Conservation (phyloP, 2,113 vertebrate genomes). For the Proteles cristata region DNA sequence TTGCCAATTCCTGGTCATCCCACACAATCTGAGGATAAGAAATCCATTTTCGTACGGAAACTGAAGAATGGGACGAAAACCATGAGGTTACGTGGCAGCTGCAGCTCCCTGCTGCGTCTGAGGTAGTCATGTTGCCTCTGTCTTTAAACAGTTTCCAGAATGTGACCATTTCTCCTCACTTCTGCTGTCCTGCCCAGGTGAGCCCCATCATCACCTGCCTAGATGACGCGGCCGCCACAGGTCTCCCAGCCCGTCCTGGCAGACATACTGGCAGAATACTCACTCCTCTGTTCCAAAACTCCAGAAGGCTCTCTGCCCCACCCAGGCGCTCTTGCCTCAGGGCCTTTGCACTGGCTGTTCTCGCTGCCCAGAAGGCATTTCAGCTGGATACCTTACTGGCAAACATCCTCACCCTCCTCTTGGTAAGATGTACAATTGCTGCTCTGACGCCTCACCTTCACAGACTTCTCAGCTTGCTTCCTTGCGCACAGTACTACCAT, state of each 20-base stretch:
- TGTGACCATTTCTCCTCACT: background rate
- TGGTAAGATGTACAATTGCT: background rate
- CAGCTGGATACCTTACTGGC: background rate
- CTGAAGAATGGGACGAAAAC: background rate
- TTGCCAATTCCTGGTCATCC: background rate
- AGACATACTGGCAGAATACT: background rate
- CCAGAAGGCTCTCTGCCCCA: background rate
- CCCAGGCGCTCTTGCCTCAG: background rate
- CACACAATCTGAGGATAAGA: background rate
- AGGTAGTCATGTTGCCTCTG: background rate
- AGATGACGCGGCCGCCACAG: background rate
- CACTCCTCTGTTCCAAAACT: background rate
- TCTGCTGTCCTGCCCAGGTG: background rate
- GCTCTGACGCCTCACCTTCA: background rate
- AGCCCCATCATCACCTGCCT: background rate
- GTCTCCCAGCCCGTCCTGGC: background rate
- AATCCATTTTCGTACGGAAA: background rate
- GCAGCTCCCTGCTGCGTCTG: background rate
- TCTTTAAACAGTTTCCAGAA: background rate
- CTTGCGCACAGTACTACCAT: background rate
- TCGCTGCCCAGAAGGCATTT: background rate
- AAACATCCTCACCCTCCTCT: background rate
- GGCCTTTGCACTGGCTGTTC: background rate
- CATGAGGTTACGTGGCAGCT: no score
- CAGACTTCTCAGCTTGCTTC: background rate